phyloP scores from a whole-genome alignment of 2,797 vertebrate genomes.

The Parauchenoglanis ngamensis region DNA sequence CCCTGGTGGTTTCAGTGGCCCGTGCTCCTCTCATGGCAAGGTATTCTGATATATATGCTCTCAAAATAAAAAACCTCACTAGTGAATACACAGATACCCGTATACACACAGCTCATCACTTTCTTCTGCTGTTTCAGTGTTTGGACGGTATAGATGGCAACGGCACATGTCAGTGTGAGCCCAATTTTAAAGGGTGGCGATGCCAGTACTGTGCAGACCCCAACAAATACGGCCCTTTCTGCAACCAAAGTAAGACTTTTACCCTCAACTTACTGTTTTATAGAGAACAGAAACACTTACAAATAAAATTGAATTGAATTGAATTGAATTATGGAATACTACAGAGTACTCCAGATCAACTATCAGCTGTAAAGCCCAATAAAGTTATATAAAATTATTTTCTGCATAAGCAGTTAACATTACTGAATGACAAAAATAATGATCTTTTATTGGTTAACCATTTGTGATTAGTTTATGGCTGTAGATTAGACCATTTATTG shows the following conservation, averaged over 20 bases:
- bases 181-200: conserved; percentile 79
- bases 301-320: too few relatives aligned
- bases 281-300: not conserved
- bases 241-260: conserved; percentile 80
- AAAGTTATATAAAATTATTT: too few relatives aligned
- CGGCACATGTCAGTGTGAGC: conserved; percentile 81
- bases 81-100: not conserved
- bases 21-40: conserved; percentile 87
- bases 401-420: not conserved
- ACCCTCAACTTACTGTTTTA: not conserved
- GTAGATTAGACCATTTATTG: not conserved
- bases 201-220: conserved; percentile 85
- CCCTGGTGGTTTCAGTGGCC: conserved; percentile 80
- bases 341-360: not conserved
- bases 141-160: conserved; percentile 80
- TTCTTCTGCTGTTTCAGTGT: conserved; percentile 74
- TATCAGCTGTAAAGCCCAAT: not conserved
- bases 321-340: not conserved
- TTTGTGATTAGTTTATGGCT: not conserved
- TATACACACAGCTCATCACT: not conserved
- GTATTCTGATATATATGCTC: conserved; percentile 65
- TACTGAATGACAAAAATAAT: too few relatives aligned
- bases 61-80: not conserved
- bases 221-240: conserved; percentile 79
- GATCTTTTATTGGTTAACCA: not conserved